Evolutionary conservation across 2,113 vertebrate species (phyloP).

Genomic region (Sceloporus undulatus): DNA sequence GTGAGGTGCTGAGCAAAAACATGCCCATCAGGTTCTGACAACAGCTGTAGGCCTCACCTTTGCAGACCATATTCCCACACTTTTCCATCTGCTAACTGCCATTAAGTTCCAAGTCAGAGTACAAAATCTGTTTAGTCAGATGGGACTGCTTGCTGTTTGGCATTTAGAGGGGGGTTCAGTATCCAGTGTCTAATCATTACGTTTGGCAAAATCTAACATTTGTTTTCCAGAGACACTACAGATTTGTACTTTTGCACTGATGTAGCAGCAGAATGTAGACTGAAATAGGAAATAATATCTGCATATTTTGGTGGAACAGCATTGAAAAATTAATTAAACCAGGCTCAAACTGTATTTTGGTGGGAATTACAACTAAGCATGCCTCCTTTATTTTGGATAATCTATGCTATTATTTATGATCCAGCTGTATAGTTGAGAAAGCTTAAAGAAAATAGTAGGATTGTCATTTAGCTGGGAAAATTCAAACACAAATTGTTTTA

Average conservation of each 20-base stretch:
- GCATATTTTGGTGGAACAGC: background rate
- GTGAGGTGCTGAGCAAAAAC: constrained; percentile 13
- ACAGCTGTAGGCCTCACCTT: background rate
- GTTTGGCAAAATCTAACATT: constrained; percentile 13
- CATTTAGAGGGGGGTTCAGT: background rate
- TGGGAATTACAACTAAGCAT: constrained; percentile 29
- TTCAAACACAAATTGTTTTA: background rate
- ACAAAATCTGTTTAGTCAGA: constrained; percentile 71
- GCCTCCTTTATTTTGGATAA: background rate
- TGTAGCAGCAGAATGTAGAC: constrained; percentile 43
- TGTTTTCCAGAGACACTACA: constrained; percentile 43
- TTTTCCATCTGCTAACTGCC: constrained; percentile 59
- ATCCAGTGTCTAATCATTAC: background rate
- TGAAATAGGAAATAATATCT: constrained; percentile 26
- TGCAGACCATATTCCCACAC: constrained; percentile 44
- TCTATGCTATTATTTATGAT: constrained; percentile 27
- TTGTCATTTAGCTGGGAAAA: background rate
- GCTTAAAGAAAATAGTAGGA: background rate
- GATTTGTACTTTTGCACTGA: constrained; percentile 50
- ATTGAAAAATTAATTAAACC: background rate
- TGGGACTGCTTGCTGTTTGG: constrained; percentile 47
- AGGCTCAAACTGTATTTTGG: constrained; percentile 30
- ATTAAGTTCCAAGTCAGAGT: constrained; percentile 68
- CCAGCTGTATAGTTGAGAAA: constrained; percentile 25
- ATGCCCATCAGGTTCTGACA: background rate